Percentiles rank a stretch among this genome's conserved stretches.
phyloP scores from a whole-genome alignment of 2,113 vertebrate species.

The Macrotis lagotis region DNA sequence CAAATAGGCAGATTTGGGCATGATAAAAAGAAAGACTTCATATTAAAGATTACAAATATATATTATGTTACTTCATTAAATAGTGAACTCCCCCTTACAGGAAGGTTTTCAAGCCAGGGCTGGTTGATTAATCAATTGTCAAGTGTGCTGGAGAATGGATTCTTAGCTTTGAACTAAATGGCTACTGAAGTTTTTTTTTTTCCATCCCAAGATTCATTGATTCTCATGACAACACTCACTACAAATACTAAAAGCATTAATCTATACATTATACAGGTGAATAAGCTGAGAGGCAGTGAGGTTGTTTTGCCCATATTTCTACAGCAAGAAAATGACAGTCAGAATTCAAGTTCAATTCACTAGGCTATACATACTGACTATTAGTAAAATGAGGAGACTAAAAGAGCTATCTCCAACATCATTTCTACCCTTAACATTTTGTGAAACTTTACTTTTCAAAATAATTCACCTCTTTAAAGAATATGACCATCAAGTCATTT shows the following conservation, averaged over 20 bases:
- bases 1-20: background rate
- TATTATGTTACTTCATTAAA: background rate
- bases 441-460: background rate
- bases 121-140: background rate
- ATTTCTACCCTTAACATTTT: background rate
- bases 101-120: background rate
- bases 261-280: background rate
- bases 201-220: background rate
- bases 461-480: conserved; percentile 1
- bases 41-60: background rate
- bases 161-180: background rate
- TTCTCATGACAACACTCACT: background rate
- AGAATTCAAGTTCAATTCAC: background rate
- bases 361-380: background rate
- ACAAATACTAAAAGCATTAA: background rate
- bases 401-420: background rate
- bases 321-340: background rate
- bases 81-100: background rate
- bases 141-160: background rate
- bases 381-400: background rate
- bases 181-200: background rate
- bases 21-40: background rate
- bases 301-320: background rate
- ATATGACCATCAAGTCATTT: background rate
- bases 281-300: background rate